Evolutionary conservation across 2,113 vertebrate species (phyloP).

Genomic region (Trogon melanurus): DNA sequence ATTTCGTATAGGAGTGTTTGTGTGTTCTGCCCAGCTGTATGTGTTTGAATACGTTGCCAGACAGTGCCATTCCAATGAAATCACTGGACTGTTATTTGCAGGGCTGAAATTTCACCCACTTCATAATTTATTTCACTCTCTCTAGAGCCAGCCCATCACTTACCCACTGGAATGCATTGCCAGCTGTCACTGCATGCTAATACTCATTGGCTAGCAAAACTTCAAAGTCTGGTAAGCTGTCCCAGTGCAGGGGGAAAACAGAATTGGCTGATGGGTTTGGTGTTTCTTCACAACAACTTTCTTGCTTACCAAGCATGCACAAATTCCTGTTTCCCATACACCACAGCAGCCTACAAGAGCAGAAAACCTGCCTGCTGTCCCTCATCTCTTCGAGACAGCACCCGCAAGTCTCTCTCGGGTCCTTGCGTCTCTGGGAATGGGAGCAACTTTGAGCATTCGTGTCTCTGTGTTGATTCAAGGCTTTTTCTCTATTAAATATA

Average conservation of each 20-base stretch:
- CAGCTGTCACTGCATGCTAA: slow-evolving; percentile 47
- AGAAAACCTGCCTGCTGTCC: background rate
- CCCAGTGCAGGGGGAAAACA: background rate
- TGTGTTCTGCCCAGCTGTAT: slow-evolving; percentile 43
- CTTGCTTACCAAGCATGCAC: background rate
- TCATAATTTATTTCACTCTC: slow-evolving; percentile 52
- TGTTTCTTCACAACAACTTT: background rate
- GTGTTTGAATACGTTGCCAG: slow-evolving; percentile 29
- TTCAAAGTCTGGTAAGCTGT: slow-evolving; percentile 34
- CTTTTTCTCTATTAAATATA: background rate
- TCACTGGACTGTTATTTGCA: slow-evolving; percentile 57
- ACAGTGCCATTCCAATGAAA: slow-evolving; percentile 62
- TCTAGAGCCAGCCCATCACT: slow-evolving; percentile 41
- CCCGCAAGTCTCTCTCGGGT: background rate
- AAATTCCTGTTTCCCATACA: background rate
- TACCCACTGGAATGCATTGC: slow-evolving; percentile 50
- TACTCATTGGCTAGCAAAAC: background rate
- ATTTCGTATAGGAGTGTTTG: background rate
- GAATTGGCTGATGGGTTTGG: background rate
- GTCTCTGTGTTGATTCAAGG: fast-evolving
- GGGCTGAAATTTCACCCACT: slow-evolving; percentile 62
- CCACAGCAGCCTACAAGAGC: background rate
- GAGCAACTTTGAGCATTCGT: background rate
- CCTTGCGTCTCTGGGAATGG: background rate
- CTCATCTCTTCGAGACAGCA: background rate